Conservation (phyloP, 2,888 invertebrate genomes). For the Leucozona laternaria region DNA sequence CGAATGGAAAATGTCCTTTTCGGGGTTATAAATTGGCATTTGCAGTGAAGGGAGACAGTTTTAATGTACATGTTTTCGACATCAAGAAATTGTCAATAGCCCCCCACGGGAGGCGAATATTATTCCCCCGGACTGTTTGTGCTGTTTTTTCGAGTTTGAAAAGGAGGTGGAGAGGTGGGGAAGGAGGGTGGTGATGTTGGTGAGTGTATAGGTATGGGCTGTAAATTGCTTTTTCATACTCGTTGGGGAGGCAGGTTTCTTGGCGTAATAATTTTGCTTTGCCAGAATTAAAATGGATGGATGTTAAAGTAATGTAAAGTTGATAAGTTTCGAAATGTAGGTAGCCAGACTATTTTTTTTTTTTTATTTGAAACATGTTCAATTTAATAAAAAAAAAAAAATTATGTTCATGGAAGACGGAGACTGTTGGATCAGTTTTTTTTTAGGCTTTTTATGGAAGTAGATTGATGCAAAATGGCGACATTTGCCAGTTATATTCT, state of each 20-base stretch:
- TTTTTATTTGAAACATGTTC: background rate
- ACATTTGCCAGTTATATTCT: background rate
- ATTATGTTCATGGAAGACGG: background rate
- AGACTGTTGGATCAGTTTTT: background rate
- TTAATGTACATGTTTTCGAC: constrained; percentile 69
- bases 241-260: background rate
- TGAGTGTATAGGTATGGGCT: background rate
- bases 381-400: background rate
- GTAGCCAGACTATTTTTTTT: background rate
- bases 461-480: background rate
- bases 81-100: constrained; percentile 68
- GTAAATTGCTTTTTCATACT: constrained; percentile 43
- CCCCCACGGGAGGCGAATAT: constrained; percentile 21
- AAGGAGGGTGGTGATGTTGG: too few species aligned
- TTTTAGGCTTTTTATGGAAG: too few species aligned
- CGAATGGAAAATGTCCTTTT: constrained; percentile 55
- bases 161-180: background rate
- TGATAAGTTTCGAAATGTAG: constrained; percentile 9
- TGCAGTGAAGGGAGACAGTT: constrained; percentile 52
- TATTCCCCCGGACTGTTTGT: background rate
- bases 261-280: constrained; percentile 1
- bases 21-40: constrained; percentile 64
- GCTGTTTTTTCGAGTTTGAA: constrained; percentile 11
- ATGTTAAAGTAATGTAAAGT: constrained; percentile 13
- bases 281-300: background rate